Base-by-base conservation (phyloP, 2,797 vertebrate species). In the Gephyroberyx darwinii region DNA sequence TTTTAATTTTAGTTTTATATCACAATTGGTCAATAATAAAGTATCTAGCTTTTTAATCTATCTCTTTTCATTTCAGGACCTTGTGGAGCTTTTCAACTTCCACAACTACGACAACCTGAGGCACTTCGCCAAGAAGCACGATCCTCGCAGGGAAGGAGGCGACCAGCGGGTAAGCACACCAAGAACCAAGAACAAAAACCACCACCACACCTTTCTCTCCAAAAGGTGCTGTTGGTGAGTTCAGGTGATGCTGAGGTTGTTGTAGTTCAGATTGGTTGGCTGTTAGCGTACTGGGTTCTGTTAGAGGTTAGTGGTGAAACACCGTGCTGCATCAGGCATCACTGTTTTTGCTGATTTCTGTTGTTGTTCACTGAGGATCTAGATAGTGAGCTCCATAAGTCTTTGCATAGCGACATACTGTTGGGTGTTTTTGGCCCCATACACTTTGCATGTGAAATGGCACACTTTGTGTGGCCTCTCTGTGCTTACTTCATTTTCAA, bases 51-150 rank as follows among this genome's bases (percentile, higher is more conserved):
- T 35, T 35, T 1, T 41, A 10, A 13, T 9, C 5, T 37, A 4
- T n/a, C 33, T 4, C 16, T 41, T 74, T 62, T 60, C 13, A 4
- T 81, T 91, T 12, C 90, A 99, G 98, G 98, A 99, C 86, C 94
- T 99, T 43, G 97, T 99, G 85, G 96, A 96, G 75, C 89, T 96
- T 77, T 99, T 96, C 88, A 99, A 99, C 92, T 99, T 99, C 90
- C 98, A 99, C 92, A 99, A 99, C 92, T 99, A 99, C 50, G 98
- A 99, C 92, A 99, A 99, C 91, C 88, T 99, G 93, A 94, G 97
- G 82, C 98, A 99, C 91, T 99, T 98, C 76, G 93, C 96, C 71
- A 99, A 98, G 95, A 99, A 99, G 89, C 95, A 97, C 64, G 98
- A 99, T 86, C 98, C 98, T 77, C 97, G 98, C 77, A 92, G 96